Base-by-base conservation (phyloP, 2,113 vertebrate genomes). In the Eleginops maclovinus region DNA sequence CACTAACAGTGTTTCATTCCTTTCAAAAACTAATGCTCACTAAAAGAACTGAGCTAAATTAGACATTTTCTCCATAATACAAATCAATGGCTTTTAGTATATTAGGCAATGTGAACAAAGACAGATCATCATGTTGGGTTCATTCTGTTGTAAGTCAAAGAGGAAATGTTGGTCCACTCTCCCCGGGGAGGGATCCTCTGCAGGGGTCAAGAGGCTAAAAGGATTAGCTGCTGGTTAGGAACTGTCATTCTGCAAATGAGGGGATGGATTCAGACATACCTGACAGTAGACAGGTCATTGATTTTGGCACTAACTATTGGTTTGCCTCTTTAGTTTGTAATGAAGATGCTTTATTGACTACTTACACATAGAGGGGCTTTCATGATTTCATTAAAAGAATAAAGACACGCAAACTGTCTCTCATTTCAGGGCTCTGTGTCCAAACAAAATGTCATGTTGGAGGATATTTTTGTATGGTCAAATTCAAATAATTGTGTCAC, bases 171-270 rank as follows among this genome's bases (percentile, higher is more conserved):
- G 41, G 62, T 60, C 16, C 13, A 24, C 40, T 43, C 21, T 76
- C 77, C 75, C 60, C 36, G n/a, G 77, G 71, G 83, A 65, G 55
- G 49, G 17, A 4, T 80, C 43, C 26, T 69, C 24, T 21, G 26
- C 54, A 14, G 72, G 71, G 79, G 73, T 81, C 73, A 81, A n/a
- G 56, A 81, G 53, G 76, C 51, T 87, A 87, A 89, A 61, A 21
- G 28, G 82, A 85, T 89, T 85, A 87, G 47, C 79, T 55, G 47
- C 49, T 70, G 26, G 72, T 82, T 55, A 55, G 50, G 19, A 59
- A 9, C 41, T 55, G 69, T 78, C 73, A 68, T 41, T 76, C 36
- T 53, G 47, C 62, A 61, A 70, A 85, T 72, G 24, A 78, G 53
- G 54, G 22, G 40, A 77, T 75, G 50, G 44, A 72, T 69, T 49